These are phyloP conservation scores for Drosophila rubida DNA, from an alignment of 2,888 invertebrate genomes.

Conservation along the genomic window DNA sequence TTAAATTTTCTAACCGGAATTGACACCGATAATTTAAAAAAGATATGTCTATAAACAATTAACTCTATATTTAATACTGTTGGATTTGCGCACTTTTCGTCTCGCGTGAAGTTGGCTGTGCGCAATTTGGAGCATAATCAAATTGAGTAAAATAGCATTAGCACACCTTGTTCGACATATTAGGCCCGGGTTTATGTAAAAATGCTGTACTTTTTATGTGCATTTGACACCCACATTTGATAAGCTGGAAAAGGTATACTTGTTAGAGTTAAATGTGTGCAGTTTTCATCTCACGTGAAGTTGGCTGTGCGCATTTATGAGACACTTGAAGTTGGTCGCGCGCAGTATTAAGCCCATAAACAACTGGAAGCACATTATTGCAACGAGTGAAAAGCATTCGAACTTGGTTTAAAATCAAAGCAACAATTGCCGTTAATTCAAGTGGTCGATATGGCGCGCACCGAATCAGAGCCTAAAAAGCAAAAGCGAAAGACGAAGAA, in stretches of 20 bases:
- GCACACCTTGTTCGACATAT: no score
- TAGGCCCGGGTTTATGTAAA: no score
- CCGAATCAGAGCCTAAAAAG: constrained; percentile 63
- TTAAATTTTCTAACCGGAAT: no score
- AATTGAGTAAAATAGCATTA: no score
- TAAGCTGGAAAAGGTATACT: not conserved
- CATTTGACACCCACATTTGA: constrained; percentile 1
- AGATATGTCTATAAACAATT: no score
- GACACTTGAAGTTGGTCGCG: constrained; percentile 11
- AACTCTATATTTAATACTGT: no score
- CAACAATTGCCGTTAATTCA: not conserved
- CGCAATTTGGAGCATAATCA: no score
- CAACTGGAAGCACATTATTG: constrained; percentile 46
- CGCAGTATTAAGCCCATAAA: constrained; percentile 13
- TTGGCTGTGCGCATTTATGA: constrained; percentile 10
- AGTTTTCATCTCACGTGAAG: constrained; percentile 1
- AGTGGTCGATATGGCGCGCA: constrained; percentile 54
- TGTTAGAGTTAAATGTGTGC: constrained; percentile 8
- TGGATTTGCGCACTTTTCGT: no score
- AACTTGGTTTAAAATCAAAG: constrained; percentile 9
- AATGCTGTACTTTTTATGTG: not conserved
- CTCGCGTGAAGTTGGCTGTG: constrained; percentile 14
- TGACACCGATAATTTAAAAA: no score
- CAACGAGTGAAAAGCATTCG: constrained; percentile 30
- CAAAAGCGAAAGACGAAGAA: constrained; percentile 71